Evolutionary conservation across 2,888 invertebrate species (phyloP).

Genomic region (Caradrina kadenii): DNA sequence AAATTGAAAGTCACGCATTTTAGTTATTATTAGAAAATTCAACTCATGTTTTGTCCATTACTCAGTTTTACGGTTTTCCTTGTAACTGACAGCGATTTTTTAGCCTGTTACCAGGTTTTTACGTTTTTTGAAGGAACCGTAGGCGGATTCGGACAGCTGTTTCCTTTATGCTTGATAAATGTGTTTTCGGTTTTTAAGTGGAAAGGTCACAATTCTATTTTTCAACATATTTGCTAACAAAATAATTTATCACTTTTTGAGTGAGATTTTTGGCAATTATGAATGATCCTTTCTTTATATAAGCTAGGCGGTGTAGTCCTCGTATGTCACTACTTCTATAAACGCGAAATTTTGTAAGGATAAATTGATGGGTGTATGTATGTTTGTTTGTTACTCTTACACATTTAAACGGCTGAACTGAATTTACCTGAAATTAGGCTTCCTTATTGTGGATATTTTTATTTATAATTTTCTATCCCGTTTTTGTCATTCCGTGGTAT

Average conservation of each 20-base stretch:
- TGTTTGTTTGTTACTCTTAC: too few relatives aligned
- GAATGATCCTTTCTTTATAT: too few relatives aligned
- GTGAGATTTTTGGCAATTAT: too few relatives aligned
- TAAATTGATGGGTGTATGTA: too few relatives aligned
- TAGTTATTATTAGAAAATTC: slow-evolving; percentile 22
- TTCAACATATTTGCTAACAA: not conserved
- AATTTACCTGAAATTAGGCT: too few relatives aligned
- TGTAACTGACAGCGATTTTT: slow-evolving; percentile 27
- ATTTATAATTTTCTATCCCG: too few relatives aligned
- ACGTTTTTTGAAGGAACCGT: slow-evolving; percentile 12
- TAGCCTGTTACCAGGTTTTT: slow-evolving; percentile 11
- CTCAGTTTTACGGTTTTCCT: slow-evolving; percentile 29
- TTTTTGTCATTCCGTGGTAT: too few relatives aligned
- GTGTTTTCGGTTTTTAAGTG: slow-evolving; percentile 13
- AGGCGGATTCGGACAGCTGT: slow-evolving; percentile 11
- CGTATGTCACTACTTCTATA: too few relatives aligned
- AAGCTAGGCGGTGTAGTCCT: too few relatives aligned
- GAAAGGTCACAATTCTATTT: not conserved
- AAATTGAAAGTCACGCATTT: slow-evolving; percentile 16
- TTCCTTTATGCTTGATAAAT: slow-evolving; percentile 35
- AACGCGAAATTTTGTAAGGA: too few relatives aligned
- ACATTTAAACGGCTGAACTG: too few relatives aligned
- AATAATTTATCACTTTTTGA: not conserved
- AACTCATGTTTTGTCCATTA: slow-evolving; percentile 40
- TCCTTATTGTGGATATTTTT: too few relatives aligned